phyloP scores from a whole-genome alignment of 1,140 invertebrate species.

The Chionoecetes opilio region DNA sequence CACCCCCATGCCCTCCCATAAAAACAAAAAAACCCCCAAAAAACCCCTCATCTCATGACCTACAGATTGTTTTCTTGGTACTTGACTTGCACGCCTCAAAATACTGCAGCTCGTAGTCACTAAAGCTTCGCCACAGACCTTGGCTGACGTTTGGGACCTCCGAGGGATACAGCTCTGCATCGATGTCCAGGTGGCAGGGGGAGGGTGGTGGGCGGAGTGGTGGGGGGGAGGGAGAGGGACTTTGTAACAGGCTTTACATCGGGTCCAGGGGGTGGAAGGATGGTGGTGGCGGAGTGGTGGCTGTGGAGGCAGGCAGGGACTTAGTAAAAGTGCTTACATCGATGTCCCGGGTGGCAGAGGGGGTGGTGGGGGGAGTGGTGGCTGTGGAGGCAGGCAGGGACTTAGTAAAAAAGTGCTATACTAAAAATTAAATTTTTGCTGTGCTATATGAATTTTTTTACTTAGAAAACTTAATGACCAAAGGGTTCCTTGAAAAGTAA shows the following conservation, averaged over 20 bases:
- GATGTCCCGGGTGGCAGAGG: no score
- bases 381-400: conserved; percentile 78
- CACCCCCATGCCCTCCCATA: no score
- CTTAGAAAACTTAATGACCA: no score
- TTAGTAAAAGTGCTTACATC: no score
- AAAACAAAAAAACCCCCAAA: no score
- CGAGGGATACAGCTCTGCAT: conserved; percentile 89
- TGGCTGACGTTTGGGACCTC: conserved; percentile 91
- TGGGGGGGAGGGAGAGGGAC: no score
- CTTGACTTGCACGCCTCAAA: conserved; percentile 89
- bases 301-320: conserved; percentile 73
- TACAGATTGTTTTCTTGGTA: conserved; percentile 84
- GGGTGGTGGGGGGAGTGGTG: no score
- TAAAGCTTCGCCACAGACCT: conserved; percentile 92
- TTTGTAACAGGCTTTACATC: no score
- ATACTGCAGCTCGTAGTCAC: conserved; percentile 90
- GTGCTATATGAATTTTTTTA: no score
- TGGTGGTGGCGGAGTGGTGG: conserved; percentile 81
- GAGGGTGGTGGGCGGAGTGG: conserved; percentile 85
- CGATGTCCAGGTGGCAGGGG: conserved; percentile 88
- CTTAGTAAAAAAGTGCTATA: neutral
- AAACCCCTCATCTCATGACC: neutral
- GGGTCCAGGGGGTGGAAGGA: no score
- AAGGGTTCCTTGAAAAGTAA: no score
- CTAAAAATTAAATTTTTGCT: no score